A percentile compares a stretch with the other conserved stretches of the same genome.
These are phyloP conservation scores for Cacatua alba DNA, from an alignment of 2,113 vertebrate species.

Conservation along the genomic window DNA sequence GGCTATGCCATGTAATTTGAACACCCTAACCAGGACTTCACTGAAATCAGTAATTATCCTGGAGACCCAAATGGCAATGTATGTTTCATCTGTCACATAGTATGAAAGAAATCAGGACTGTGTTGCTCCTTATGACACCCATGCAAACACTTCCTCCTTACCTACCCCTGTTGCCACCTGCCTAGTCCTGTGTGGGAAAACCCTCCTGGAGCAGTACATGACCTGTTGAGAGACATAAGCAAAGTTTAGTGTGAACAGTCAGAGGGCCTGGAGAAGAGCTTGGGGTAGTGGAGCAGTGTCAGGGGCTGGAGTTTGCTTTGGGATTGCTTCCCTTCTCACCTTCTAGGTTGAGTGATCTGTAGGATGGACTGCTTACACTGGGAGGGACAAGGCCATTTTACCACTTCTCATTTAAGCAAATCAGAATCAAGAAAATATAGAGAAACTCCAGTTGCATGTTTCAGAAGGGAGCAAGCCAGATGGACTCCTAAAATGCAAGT, in stretches of 20 bases:
- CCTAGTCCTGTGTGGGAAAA: background rate
- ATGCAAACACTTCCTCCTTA: background rate
- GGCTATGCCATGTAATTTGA: background rate
- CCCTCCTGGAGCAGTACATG: background rate
- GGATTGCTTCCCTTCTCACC: background rate
- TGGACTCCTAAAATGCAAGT: background rate
- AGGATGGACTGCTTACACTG: background rate
- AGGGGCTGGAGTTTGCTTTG: background rate
- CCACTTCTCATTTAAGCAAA: background rate
- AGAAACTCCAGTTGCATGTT: background rate
- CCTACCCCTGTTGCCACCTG: background rate
- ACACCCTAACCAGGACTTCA: background rate
- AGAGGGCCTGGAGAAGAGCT: background rate
- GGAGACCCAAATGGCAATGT: background rate
- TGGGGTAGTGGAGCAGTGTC: fast-evolving
- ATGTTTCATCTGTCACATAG: background rate
- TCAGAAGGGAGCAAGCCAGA: background rate
- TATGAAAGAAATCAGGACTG: background rate
- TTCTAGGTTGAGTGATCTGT: background rate
- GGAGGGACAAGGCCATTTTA: background rate
- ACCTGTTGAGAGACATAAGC: background rate
- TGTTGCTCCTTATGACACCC: background rate
- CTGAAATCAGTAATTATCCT: background rate
- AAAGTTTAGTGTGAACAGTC: background rate
- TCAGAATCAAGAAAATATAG: background rate